Evolutionary conservation across 2,113 vertebrate species (phyloP).

Genomic region (Tretioscincus oriximinensis): DNA sequence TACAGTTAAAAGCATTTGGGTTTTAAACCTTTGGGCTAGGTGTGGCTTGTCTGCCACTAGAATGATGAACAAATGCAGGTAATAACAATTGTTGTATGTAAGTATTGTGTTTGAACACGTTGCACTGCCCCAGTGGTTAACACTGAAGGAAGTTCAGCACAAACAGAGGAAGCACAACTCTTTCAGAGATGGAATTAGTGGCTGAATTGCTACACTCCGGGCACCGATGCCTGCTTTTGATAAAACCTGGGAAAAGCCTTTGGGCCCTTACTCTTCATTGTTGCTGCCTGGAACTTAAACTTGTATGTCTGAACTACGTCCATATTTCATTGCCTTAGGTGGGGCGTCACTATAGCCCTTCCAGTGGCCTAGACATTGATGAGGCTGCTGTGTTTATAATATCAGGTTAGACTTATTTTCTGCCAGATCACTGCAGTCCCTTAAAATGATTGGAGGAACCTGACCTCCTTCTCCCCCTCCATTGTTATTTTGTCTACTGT

Average conservation of each 20-base stretch:
- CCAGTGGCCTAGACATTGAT: slow-evolving; percentile 59
- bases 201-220: slow-evolving; percentile 69
- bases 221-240: slow-evolving; percentile 78
- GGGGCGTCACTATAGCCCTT: slow-evolving; percentile 57
- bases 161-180: slow-evolving; percentile 82
- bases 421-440: slow-evolving; percentile 71
- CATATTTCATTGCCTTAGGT: slow-evolving; percentile 76
- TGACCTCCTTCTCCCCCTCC: slow-evolving; percentile 61
- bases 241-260: slow-evolving; percentile 86
- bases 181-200: slow-evolving; percentile 75
- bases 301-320: slow-evolving; percentile 71
- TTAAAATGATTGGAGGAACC: slow-evolving; percentile 67
- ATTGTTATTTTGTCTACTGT: slow-evolving; percentile 77
- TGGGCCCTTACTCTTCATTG: slow-evolving; percentile 77
- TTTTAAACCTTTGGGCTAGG: slow-evolving; percentile 38
- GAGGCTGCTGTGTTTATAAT: slow-evolving; percentile 76
- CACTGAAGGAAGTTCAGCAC: slow-evolving; percentile 80
- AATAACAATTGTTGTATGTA: slow-evolving; percentile 59
- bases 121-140: slow-evolving; percentile 65
- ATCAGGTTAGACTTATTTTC: slow-evolving; percentile 62
- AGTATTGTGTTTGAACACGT: slow-evolving; percentile 61
- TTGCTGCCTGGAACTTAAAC: slow-evolving; percentile 73
- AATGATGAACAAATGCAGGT: slow-evolving; percentile 73
- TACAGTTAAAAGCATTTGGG: background rate
- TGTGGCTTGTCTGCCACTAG: slow-evolving; percentile 41